Evolutionary conservation across 2,888 invertebrate species (phyloP).

Genomic region (Melanophora roralis): DNA sequence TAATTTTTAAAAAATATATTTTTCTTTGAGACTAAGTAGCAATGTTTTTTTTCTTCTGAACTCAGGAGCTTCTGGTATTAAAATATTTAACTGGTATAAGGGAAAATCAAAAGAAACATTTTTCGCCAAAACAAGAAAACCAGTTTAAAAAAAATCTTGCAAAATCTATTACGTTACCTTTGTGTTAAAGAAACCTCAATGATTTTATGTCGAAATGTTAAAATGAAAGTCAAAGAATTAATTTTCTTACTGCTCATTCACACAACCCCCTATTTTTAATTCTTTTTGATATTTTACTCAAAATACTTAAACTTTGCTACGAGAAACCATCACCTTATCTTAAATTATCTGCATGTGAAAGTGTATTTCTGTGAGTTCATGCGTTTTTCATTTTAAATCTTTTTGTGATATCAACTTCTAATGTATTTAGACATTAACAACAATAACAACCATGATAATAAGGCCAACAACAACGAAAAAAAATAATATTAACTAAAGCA

Average conservation of each 20-base stretch:
- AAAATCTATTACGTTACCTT: constrained; percentile 55
- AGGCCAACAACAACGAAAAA: not conserved
- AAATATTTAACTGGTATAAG: no score
- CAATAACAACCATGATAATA: constrained; percentile 28
- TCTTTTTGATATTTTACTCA: not conserved
- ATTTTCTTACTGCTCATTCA: constrained; percentile 14
- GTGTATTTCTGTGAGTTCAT: not conserved
- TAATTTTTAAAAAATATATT: constrained; percentile 1
- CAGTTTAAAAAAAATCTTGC: constrained; percentile 33
- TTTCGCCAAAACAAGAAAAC: constrained; percentile 37
- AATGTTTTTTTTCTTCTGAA: not conserved
- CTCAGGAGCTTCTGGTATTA: no score
- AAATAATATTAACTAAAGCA: not conserved
- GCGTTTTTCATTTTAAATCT: constrained; percentile 8
- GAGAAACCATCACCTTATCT: not conserved
- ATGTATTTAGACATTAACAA: constrained; percentile 51
- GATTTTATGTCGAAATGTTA: not conserved
- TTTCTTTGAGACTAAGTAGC: no score
- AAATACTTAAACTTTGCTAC: not conserved
- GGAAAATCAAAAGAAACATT: not conserved
- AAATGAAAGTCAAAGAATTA: constrained; percentile 27
- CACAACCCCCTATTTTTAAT: not conserved
- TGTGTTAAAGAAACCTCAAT: not conserved
- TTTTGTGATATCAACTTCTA: constrained; percentile 28
- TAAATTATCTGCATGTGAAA: not conserved